Base-by-base conservation (phyloP, 2,888 invertebrate genomes). In the Malthinus seriepunctatus region DNA sequence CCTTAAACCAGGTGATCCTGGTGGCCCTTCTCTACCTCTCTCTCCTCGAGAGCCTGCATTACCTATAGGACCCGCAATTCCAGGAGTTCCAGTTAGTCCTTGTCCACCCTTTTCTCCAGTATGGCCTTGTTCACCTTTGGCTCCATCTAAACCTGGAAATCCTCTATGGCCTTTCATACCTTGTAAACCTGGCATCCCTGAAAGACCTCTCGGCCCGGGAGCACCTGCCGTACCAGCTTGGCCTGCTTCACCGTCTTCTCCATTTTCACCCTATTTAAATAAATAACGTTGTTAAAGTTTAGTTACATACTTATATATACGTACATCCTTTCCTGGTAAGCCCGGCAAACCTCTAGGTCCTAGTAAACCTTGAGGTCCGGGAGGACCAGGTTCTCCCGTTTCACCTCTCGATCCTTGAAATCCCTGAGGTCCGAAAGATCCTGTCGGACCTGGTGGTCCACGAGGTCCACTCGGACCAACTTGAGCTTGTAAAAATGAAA, bases 111-210 rank as follows among this genome's bases (percentile, higher is more conserved):
- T 93, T 67, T 92, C 91, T 23, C 93, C 93, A 3, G 80, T 54
- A 1, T 81, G 72, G 0, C 93, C 93, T 73, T 87, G 87, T 67
- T 93, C 92, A 3, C 93, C 93, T 76, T 93, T 93, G 3, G 85
- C 79, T 0, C 93, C 93, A 71, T 93, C 90, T 56, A 88, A 78
- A 12, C 93, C 93, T 10, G 85, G 86, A 68, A 88, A 90, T 1
- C 93, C 93, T 48, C 90, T 83, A 74, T 93, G 93, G 0, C 93
- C 93, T 78, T 93, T 93, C 0, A 86, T 76, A 2, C 94, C 94
- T 2, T 91, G 90, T 4, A 92, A 79, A 0, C 93, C 93, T 0
- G 92, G 90, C 77, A 90, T 81, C 35, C 93, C 88, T 3, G 86
- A 82, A 7, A 78, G 76, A 0, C 94, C 94, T 66, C 92, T 81